Evolutionary conservation across 2,113 vertebrate species (phyloP).

Genomic region (Puffinus mauretanicus): DNA sequence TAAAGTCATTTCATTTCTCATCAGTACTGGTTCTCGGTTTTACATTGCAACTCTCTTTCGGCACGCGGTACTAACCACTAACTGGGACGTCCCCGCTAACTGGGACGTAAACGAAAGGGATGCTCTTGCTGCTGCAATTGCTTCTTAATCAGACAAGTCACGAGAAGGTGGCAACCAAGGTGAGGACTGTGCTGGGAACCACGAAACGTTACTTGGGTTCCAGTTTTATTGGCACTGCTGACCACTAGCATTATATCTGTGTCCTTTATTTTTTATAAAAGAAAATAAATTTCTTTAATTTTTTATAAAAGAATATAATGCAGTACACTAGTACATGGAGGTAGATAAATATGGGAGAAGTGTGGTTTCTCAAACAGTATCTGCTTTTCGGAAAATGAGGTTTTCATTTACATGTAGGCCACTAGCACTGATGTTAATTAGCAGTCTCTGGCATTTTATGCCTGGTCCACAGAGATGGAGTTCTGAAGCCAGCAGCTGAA

Average conservation of each 20-base stretch:
- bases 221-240: background rate
- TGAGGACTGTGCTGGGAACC: background rate
- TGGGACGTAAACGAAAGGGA: background rate
- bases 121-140: background rate
- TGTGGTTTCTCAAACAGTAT: background rate
- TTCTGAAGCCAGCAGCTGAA: background rate
- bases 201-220: background rate
- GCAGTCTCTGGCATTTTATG: background rate
- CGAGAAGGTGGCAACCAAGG: background rate
- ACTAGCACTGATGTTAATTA: background rate
- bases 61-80: background rate
- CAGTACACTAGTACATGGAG: background rate
- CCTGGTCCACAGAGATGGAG: background rate
- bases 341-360: background rate
- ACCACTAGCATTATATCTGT: background rate
- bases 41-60: background rate
- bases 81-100: background rate
- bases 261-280: background rate
- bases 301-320: background rate
- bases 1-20: background rate
- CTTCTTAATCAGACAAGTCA: background rate
- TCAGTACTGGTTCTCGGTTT: background rate
- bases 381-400: background rate
- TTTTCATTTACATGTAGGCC: background rate
- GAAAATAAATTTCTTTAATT: background rate